Conservation (phyloP, 2,888 invertebrate species). For the Ashinkailepas kermadecensis region DNA sequence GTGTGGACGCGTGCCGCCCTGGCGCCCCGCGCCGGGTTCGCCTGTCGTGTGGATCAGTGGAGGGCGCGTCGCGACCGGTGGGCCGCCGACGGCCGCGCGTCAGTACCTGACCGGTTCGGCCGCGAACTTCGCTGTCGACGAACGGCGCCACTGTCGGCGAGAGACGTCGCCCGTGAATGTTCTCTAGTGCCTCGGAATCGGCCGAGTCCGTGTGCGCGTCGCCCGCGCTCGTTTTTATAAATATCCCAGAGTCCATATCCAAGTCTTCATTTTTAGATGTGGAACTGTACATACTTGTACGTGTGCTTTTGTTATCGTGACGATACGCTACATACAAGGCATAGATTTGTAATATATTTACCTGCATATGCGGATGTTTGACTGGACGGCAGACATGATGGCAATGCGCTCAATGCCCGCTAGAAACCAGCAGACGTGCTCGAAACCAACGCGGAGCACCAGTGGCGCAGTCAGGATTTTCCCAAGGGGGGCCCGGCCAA, state of each 20-base stretch:
- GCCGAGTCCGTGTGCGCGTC: not conserved
- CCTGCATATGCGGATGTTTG: not conserved
- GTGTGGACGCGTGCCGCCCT: not conserved
- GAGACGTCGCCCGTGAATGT: not conserved
- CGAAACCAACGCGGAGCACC: too few species aligned
- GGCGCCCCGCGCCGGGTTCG: not conserved
- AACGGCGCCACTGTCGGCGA: not conserved
- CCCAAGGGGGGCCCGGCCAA: too few species aligned
- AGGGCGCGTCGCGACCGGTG: not conserved
- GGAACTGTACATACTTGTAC: not conserved
- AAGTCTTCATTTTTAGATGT: not conserved
- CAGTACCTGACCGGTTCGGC: not conserved
- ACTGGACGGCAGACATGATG: too few species aligned
- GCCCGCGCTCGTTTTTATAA: not conserved
- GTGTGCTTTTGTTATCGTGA: slow-evolving; percentile 1
- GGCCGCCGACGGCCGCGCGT: not conserved
- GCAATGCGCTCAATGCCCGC: too few species aligned
- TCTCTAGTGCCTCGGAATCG: not conserved
- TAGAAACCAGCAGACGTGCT: too few species aligned
- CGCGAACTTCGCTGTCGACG: not conserved
- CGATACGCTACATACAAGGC: not conserved
- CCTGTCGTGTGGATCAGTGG: not conserved
- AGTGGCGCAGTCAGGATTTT: too few species aligned
- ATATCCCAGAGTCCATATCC: not conserved
- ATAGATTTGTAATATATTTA: slow-evolving; percentile 15